Evolutionary conservation across 35 echinoderm and acorn worm genomes (phyloP), one percentile per base, ranked within the genome.

Genomic region (Chiridota heheva): DNA sequence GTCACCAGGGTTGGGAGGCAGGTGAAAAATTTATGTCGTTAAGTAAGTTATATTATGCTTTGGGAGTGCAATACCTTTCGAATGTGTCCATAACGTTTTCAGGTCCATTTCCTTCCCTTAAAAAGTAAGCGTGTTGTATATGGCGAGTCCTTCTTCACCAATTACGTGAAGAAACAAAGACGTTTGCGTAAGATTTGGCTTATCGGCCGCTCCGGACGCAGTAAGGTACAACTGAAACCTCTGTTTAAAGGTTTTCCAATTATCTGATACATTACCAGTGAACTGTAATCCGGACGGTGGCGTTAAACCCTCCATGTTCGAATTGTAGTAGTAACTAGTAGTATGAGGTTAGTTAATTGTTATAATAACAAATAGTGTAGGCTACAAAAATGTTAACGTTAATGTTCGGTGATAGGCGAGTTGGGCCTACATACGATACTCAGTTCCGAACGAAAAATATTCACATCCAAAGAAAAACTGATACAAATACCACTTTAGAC

Each of bases 41-140:
- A 36, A n/a, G 8, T 70, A 69, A 18, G 64, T 69, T 12, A 69
- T 69, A 38, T 70, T 42, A 16, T 17, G 16, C 2, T 70, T 70
- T n/a, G n/a, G n/a, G n/a, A n/a, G n/a, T n/a, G n/a, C n/a, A n/a
- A n/a, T n/a, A n/a, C n/a, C n/a, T n/a, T n/a, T n/a, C n/a, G 2
- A 81, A 81, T 17, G 62, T 40, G 1, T 64, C 35, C 59, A 64
- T 40, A 15, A 81, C 57, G 22, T 1, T 44, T 81, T 30, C 5
- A 81, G 60, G 2, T 81, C 38, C 36, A 42, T 81, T 15, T 81
- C 58, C 16, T 22, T 24, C 30, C 60, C 40, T n/a, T 27, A 36
- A 45, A 83, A 84, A 22, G 63, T n/a, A 47, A 84, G 72, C 1
- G 81, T 72, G n/a, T 84, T 71, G 47, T 84, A 59, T 35, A 84